Evolutionary conservation across 2,888 invertebrate genomes (phyloP).

Genomic region (Spatulosminthurus flaviceps): DNA sequence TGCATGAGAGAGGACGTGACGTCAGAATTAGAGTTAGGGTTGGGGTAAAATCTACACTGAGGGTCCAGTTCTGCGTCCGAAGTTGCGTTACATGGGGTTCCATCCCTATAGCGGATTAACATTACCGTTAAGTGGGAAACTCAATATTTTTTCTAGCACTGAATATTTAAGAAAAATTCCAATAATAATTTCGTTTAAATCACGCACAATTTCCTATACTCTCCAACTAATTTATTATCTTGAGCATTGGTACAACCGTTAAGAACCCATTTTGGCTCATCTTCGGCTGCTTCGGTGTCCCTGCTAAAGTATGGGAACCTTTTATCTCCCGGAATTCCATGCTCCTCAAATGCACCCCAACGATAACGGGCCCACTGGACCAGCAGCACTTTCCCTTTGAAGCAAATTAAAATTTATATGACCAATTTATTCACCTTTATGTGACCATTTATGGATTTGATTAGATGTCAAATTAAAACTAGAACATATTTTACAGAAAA

Average conservation of each 20-base stretch:
- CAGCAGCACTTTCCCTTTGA: conserved; percentile 51
- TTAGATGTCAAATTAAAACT: no score
- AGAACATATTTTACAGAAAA: no score
- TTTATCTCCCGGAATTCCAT: conserved; percentile 55
- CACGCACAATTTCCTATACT: conserved; percentile 36
- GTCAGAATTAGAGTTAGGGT: background rate
- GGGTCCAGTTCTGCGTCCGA: background rate
- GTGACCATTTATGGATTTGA: no score
- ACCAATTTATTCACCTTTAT: no score
- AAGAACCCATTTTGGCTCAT: conserved; percentile 43
- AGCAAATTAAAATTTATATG: no score
- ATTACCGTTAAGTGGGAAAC: no score
- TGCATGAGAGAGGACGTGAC: conserved; percentile 35
- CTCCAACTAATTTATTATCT: conserved; percentile 4
- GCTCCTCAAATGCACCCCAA: conserved; percentile 61
- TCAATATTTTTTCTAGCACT: background rate
- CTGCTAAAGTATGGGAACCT: conserved; percentile 58
- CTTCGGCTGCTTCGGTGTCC: background rate
- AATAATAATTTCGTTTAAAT: no score
- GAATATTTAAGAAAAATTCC: background rate
- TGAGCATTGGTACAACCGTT: conserved; percentile 48
- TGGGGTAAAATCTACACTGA: conserved; percentile 28
- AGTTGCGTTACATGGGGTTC: conserved; percentile 6
- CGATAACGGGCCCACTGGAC: conserved; percentile 57
- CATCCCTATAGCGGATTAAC: no score